Percentiles rank a stretch among this genome's conserved stretches.
Evolutionary conservation across 2,113 vertebrate species (phyloP).

Genomic region (Corydoras sp.): DNA sequence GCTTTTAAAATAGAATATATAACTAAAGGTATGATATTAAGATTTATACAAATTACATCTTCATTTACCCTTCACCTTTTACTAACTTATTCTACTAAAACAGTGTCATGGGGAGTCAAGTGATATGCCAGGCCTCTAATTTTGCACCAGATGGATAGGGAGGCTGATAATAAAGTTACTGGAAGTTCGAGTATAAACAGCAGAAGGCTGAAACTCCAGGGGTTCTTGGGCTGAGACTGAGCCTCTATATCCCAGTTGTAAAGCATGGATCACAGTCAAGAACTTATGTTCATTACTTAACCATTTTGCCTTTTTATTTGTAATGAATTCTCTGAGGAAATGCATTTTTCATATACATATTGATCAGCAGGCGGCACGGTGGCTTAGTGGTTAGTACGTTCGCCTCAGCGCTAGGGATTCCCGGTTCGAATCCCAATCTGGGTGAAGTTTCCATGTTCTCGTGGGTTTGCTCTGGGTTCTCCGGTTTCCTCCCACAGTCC

Average conservation of each 20-base stretch:
- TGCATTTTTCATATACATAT: too few species aligned
- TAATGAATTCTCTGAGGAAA: not conserved
- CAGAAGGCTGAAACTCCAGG: constrained; percentile 62
- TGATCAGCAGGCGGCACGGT: too few species aligned
- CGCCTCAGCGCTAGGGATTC: too few species aligned
- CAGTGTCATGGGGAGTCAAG: constrained; percentile 25
- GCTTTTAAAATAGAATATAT: too few species aligned
- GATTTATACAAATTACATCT: not conserved
- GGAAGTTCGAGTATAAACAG: constrained; percentile 55
- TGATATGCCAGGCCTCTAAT: constrained; percentile 32
- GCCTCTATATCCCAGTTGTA: constrained; percentile 47
- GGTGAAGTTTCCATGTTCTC: too few species aligned
- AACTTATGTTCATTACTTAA: constrained; percentile 28
- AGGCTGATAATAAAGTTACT: constrained; percentile 44
- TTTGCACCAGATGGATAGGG: constrained; percentile 50
- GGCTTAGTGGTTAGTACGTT: too few species aligned
- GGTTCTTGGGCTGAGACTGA: constrained; percentile 47
- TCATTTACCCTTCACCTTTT: constrained; percentile 6
- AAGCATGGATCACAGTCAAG: constrained; percentile 44
- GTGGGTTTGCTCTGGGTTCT: too few species aligned
- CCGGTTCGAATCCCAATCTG: too few species aligned
- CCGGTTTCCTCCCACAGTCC: too few species aligned
- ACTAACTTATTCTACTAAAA: constrained; percentile 11
- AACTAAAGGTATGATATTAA: too few species aligned
- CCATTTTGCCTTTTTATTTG: constrained; percentile 41